These are phyloP conservation scores for Clamator glandarius DNA, from an alignment of 2,797 vertebrate species.

Conservation along the genomic window DNA sequence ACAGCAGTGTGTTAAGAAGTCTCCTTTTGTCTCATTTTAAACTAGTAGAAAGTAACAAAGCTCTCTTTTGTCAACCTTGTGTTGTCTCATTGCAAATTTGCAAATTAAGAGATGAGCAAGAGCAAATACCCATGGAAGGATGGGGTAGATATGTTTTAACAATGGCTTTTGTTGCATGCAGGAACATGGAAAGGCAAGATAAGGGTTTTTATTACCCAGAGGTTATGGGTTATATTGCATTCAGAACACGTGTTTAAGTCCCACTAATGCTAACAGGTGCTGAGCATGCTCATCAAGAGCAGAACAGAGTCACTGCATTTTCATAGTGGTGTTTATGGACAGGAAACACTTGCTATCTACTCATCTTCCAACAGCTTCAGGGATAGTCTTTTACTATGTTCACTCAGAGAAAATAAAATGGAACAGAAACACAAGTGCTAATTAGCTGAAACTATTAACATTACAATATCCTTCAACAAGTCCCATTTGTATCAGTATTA, in stretches of 20 bases:
- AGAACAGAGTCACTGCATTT: not conserved
- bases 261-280: not conserved
- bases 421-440: not conserved
- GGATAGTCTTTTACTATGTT: not conserved
- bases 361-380: not conserved
- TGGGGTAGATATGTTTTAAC: not conserved
- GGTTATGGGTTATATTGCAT: not conserved
- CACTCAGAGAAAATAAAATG: not conserved
- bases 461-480: not conserved
- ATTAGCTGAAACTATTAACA: not conserved
- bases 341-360: not conserved
- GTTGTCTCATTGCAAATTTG: constrained; percentile 15
- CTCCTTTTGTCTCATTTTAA: not conserved
- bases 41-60: not conserved
- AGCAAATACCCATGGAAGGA: not conserved
- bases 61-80: not conserved
- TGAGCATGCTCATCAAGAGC: not conserved
- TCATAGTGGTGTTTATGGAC: not conserved
- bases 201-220: constrained; percentile 27
- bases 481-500: not conserved
- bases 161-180: not conserved
- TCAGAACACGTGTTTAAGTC: not conserved
- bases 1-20: not conserved
- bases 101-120: not conserved
- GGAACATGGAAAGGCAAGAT: constrained; percentile 60